A percentile compares a stretch with the other conserved stretches of the same genome.
Conservation (phyloP, 1,140 invertebrate species). For the Marisa cornuarietis region DNA sequence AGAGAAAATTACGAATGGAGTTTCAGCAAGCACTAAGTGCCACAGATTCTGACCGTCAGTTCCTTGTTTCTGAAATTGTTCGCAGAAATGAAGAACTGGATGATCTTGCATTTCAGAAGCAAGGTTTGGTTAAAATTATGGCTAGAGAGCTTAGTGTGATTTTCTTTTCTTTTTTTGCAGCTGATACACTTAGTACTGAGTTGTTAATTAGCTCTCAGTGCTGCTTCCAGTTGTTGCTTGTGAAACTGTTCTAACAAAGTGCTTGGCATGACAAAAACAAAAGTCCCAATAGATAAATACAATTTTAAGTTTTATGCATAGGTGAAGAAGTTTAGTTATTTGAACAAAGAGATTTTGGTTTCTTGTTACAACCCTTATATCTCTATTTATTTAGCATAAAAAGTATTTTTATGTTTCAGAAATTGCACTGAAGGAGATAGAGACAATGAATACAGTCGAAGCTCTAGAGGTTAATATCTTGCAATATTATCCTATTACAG, state of each 20-base stretch:
- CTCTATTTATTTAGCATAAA: too few relatives aligned
- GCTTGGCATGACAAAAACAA: background rate
- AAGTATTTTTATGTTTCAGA: constrained; percentile 41
- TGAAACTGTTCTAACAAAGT: background rate
- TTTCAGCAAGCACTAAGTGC: constrained; percentile 52
- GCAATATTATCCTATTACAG: too few relatives aligned
- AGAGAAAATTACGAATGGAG: constrained; percentile 51
- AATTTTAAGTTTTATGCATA: too few relatives aligned
- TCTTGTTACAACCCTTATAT: too few relatives aligned
- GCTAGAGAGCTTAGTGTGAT: background rate
- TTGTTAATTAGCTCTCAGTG: too few relatives aligned
- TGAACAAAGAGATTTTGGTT: too few relatives aligned
- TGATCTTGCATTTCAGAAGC: constrained; percentile 52
- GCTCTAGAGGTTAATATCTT: constrained; percentile 48
- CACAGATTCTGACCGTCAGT: constrained; percentile 54
- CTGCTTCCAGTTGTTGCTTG: background rate
- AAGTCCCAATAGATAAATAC: background rate
- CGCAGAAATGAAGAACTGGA: constrained; percentile 57
- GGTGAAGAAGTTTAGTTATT: too few relatives aligned
- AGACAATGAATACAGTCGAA: constrained; percentile 48
- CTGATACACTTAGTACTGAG: too few relatives aligned
- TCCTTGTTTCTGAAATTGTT: constrained; percentile 48
- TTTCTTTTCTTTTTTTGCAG: background rate
- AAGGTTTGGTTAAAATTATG: constrained; percentile 35
- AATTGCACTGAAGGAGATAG: constrained; percentile 51